Evolutionary conservation across 1,140 invertebrate species (phyloP), one percentile per base, ranked within the genome.

Genomic region (Drosophila nannoptera): DNA sequence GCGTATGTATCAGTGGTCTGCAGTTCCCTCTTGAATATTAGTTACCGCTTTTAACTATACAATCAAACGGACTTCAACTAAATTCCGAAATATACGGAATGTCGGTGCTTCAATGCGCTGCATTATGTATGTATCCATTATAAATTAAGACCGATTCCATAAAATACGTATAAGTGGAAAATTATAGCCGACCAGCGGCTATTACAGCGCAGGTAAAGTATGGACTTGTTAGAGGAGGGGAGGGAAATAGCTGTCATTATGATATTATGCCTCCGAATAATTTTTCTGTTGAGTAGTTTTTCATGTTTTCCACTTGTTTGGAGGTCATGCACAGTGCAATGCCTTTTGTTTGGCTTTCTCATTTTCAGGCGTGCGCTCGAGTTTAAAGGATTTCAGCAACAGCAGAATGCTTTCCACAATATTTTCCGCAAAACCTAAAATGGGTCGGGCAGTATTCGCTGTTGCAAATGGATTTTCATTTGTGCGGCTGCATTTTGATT

Each of bases 91-190:
- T 22, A 22, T 22, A 22, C 1, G 22, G 22, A 22, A 22, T 22
- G 1, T 22, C 22, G 22, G 22, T 22, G 22, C 42, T 50, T 38
- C 16, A 54, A 61, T 43, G 40, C 14, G 35, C 54, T 66, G 49
- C 29, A 54, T 42, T 55, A 63, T 43, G 32, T 31, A 29, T 66
- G 50, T 61, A 56, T 22, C 22, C 38, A 72, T 58, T 62, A 49
- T 54, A 43, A 72, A 60, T 61, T 68, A 49, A 46, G 92, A 92
- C n/a, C 42, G 61, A 63, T 29, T 54, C 31, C 32, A 33, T n/a
- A 53, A 40, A 58, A 40, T 64, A 33, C 14, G 40, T 5, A 43
- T 52, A 69, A 69, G 61, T 58, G 61, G 53, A 38, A 38, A 69
- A 65, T 65, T 45, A 56, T 12, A 46, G 53, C 38, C 29, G 48